These are phyloP conservation scores for Egretta garzetta DNA, from an alignment of 2,113 vertebrate species.

Conservation along the genomic window DNA sequence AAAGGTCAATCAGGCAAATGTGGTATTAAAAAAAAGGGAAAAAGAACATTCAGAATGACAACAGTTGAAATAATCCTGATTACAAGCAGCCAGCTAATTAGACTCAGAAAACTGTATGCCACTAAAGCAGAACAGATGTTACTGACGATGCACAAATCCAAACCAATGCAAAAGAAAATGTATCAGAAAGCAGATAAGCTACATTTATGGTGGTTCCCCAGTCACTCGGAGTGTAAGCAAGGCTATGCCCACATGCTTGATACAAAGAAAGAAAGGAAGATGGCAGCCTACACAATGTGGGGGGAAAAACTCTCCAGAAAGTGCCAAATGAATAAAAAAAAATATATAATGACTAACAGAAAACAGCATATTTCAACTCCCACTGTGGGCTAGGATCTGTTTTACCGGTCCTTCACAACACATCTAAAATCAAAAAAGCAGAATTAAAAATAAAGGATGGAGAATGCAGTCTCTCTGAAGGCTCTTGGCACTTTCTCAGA, in stretches of 20 bases:
- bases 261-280: constrained; percentile 57
- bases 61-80: constrained; percentile 83
- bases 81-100: constrained; percentile 79
- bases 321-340: constrained; percentile 47
- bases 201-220: constrained; percentile 53
- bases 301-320: not conserved
- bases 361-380: constrained; percentile 60
- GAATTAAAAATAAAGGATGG: not conserved
- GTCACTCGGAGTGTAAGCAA: constrained; percentile 61
- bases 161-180: constrained; percentile 71
- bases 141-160: constrained; percentile 69
- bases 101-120: constrained; percentile 72
- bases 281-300: constrained; percentile 38
- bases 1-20: constrained; percentile 93
- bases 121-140: constrained; percentile 75
- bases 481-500: not conserved
- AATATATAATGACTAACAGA: constrained; percentile 55
- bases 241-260: constrained; percentile 74
- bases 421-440: not conserved
- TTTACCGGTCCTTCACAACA: not conserved
- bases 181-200: constrained; percentile 60
- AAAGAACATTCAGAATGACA: constrained; percentile 86
- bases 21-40: constrained; percentile 79
- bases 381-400: not conserved
- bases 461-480: not conserved